Base-by-base conservation (phyloP, 2,888 invertebrate species). In the Epinotia brunnichana region DNA sequence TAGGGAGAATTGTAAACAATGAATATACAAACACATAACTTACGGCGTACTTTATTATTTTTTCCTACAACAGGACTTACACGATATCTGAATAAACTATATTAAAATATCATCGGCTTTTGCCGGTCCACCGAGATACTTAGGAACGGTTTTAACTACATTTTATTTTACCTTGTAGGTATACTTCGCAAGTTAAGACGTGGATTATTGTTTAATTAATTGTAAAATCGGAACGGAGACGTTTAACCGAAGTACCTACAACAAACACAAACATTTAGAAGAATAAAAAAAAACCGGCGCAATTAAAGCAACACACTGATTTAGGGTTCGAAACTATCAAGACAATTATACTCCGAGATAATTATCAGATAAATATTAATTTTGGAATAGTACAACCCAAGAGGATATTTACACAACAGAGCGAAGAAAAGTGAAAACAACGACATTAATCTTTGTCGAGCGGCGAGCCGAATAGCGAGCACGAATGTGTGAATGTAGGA, bases 191-290 rank as follows among this genome's bases (percentile, higher is more conserved):
- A 35, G 35, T 15, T 44, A 15, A 48, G 5, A 1, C 17, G 19
- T 13, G 4, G 11, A 19, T 19, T 13, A 11, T 21, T 19, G 0
- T 7, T 19, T 15, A 3, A 2, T 59, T 41, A 21, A 44, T 44
- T 61, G n/a, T 61, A 41, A 21, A 5, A n/a, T 61, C n/a, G 13
- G 41, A 61, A 61, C 61, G 21, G n/a, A 61, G 44, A 61, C 1
- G 3, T 61, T 21, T 21, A 24, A 29, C 29, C n/a, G 10, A 61
- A 44, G 15, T 41, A 10, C 13, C n/a, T 21, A 19, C 15, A 17
- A 21, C 17, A 61, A 19, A 41, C 19, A 60, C 15, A 7, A 11
- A 19, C 19, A 41, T 59, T 39, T 44, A 11, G 15, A 24, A 24
- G 44, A 11, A 21, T 24, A 41, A 21, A n/a, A 17, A 29, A 3